A percentile compares a stretch with the other conserved stretches of the same genome.
Evolutionary conservation across 1,140 invertebrate genomes (phyloP).

Genomic region (Onthophagus taurus): DNA sequence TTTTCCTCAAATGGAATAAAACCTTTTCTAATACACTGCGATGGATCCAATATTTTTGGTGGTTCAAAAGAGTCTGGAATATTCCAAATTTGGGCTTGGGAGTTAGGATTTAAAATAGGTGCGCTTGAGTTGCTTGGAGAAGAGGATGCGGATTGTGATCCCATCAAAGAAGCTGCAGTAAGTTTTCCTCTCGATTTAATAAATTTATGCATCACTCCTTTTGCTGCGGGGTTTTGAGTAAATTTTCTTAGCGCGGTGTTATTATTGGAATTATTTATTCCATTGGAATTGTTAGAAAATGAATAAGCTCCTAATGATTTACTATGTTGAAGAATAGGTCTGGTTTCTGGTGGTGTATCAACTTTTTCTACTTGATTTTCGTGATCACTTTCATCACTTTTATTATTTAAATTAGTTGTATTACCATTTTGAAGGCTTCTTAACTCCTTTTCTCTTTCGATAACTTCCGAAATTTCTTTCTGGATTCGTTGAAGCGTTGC

Average conservation of each 20-base stretch:
- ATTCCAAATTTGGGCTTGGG: conserved; percentile 9
- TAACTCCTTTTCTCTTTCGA: conserved; percentile 33
- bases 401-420: neutral
- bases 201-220: conserved; percentile 37
- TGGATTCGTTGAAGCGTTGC: conserved; percentile 33
- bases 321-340: conserved; percentile 6
- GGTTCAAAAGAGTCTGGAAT: conserved; percentile 23
- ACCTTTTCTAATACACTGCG: conserved; percentile 18
- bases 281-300: conserved; percentile 3
- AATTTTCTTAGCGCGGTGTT: conserved; percentile 11
- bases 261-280: neutral
- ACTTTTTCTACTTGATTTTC: neutral
- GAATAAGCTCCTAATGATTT: conserved; percentile 5
- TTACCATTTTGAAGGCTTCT: conserved; percentile 8
- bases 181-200: conserved; percentile 33
- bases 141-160: conserved; percentile 7
- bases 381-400: conserved; percentile 2
- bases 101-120: neutral
- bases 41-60: conserved; percentile 20
- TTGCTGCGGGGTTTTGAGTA: conserved; percentile 25
- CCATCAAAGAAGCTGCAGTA: conserved; percentile 8
- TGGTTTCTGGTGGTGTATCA: neutral
- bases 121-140: neutral
- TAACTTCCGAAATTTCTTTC: conserved; percentile 34
- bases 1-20: conserved; percentile 33